Conservation (phyloP, 2,797 vertebrate genomes). For the Clarias fuscus region DNA sequence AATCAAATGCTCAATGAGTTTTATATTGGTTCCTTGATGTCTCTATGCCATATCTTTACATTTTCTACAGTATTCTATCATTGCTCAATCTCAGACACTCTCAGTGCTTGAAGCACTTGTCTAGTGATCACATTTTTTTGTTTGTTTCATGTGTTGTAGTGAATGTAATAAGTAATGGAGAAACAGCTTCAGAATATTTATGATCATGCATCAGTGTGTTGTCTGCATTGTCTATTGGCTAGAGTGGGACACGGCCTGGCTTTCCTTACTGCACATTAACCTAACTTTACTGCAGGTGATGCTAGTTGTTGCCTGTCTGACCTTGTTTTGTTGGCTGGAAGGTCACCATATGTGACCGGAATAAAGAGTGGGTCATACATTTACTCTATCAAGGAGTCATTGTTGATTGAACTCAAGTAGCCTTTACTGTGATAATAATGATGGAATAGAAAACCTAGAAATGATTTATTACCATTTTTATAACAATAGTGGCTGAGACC, state of each 20-base stretch:
- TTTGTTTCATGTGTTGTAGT: not conserved
- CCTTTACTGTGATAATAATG: not conserved
- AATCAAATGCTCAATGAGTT: not conserved
- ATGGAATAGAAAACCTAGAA: not conserved
- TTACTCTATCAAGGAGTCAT: constrained; percentile 11
- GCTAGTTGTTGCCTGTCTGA: constrained; percentile 36
- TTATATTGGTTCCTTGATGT: not conserved
- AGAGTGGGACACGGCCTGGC: constrained; percentile 36
- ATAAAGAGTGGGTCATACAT: constrained; percentile 19
- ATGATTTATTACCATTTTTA: not conserved
- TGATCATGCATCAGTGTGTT: constrained; percentile 24
- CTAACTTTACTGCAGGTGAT: constrained; percentile 27
- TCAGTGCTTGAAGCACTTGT: constrained; percentile 21
- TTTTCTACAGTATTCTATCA: constrained; percentile 8
- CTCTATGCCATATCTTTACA: not conserved
- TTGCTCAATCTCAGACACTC: not conserved
- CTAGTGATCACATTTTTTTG: not conserved
- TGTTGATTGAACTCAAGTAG: constrained; percentile 17
- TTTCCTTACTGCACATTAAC: constrained; percentile 47
- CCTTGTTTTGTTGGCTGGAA: constrained; percentile 30
- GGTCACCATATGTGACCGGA: constrained; percentile 11
- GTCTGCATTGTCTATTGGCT: not conserved
- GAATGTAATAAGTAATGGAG: not conserved
- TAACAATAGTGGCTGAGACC: not conserved
- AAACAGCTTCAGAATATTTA: constrained; percentile 14